phyloP scores from a whole-genome alignment of 1,140 invertebrate genomes.

The Odontomachus brunneus region DNA sequence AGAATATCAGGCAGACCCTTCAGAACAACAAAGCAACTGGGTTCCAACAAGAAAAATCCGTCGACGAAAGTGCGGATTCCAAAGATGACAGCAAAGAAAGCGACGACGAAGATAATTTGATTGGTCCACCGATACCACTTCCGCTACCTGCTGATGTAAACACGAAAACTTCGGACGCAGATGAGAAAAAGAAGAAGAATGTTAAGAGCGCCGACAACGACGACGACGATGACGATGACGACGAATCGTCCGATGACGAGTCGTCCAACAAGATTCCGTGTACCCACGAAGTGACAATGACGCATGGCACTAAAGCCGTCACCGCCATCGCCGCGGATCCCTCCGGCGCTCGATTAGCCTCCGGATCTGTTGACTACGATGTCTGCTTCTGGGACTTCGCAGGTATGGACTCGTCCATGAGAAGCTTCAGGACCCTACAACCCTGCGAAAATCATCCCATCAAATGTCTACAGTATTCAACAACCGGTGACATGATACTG shows the following conservation, averaged over 20 bases:
- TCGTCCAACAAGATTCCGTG: constrained; percentile 90
- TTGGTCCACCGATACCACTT: constrained; percentile 87
- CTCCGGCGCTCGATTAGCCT: constrained; percentile 95
- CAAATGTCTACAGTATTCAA: constrained; percentile 93
- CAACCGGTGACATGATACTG: constrained; percentile 97
- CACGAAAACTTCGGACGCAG: constrained; percentile 55
- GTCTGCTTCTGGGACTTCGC: constrained; percentile 99
- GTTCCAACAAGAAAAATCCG: constrained; percentile 84
- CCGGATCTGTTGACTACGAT: constrained; percentile 98
- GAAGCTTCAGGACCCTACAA: constrained; percentile 95
- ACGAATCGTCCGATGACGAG: constrained; percentile 80
- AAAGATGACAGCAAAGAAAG: constrained; percentile 70
- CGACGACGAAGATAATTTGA: constrained; percentile 85
- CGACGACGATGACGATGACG: constrained; percentile 57
- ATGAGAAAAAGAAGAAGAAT: constrained; percentile 7
- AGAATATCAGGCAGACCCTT: constrained; percentile 83
- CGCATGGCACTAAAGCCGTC: constrained; percentile 94
- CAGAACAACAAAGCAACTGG: constrained; percentile 80
- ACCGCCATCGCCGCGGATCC: constrained; percentile 96
- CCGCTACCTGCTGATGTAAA: background rate
- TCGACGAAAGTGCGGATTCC: constrained; percentile 68
- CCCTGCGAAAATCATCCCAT: constrained; percentile 99
- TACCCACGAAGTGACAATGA: constrained; percentile 92
- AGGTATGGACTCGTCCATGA: constrained; percentile 96
- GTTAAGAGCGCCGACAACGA: constrained; percentile 57